These are phyloP conservation scores for Brachionus calyciflorus DNA, from an alignment of 1,140 invertebrate species.

Conservation along the genomic window DNA sequence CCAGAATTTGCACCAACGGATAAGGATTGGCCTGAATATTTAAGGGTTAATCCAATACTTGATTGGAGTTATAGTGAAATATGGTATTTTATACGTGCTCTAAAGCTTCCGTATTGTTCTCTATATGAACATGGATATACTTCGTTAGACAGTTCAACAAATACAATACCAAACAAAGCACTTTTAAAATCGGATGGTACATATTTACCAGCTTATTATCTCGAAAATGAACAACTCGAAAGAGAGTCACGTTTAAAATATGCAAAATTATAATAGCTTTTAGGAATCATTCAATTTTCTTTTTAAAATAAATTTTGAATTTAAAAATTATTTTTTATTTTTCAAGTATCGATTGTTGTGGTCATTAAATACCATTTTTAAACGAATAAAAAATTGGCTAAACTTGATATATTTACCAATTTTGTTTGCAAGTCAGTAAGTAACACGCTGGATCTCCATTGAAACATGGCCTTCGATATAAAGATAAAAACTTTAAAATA, in stretches of 20 bases:
- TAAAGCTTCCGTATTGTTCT: conserved; percentile 78
- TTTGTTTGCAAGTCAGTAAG: no score
- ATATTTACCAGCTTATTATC: conserved; percentile 34
- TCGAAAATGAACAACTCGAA: conserved; percentile 17
- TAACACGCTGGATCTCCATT: no score
- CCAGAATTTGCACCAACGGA: conserved; percentile 71
- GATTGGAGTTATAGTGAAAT: conserved; percentile 84
- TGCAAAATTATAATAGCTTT: conserved; percentile 13
- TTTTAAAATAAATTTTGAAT: conserved; percentile 10
- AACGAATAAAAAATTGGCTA: no score
- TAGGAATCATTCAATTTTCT: no score
- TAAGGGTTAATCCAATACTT: conserved; percentile 80
- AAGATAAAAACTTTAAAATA: no score
- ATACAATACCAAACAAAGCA: conserved; percentile 32
- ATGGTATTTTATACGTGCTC: conserved; percentile 77
- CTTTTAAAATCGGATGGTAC: conserved; percentile 17
- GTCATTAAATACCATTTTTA: no score
- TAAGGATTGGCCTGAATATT: conserved; percentile 77
- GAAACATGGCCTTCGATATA: no score
- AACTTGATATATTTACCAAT: no score
- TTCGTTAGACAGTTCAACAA: conserved; percentile 17
- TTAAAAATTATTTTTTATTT: neutral
- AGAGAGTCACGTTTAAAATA: conserved; percentile 16
- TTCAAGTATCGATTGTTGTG: no score
- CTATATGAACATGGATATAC: conserved; percentile 75